Base-by-base conservation (phyloP, 2,888 invertebrate species). In the Pandemis corylana region DNA sequence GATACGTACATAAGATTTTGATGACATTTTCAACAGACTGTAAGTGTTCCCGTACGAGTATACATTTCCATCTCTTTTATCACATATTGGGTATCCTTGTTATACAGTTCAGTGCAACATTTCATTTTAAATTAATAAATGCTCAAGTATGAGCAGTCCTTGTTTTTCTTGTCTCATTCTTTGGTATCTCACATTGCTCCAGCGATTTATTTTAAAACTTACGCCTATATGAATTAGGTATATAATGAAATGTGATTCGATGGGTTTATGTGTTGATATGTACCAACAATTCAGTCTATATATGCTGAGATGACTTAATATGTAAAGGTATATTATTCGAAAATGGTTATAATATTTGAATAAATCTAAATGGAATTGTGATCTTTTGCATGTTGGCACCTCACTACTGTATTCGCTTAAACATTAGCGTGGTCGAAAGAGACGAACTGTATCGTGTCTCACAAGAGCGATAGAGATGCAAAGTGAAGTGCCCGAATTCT, bases 261-360 rank as follows among this genome's bases (percentile, higher is more conserved):
- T 72, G 59, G 49, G 15, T 66, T 71, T 13, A 68, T 75, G 72
- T 68, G 68, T 72, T 64, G 75, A 75, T 75, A 75, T 75, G 75
- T 75, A 72, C 59, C 72, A 75, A 72, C 64, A 56, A 71, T 49
- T 75, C 75, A 75, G 75, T 72, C 75, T 70, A 74, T 66, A 74
- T 66, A 74, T 44, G 68, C 73, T 69, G 65, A 2, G 5, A 74
- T 74, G 74, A 74, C 65, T 74, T 72, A 71, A 56, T 13, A 53
- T 28, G n/a, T 67, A 41, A 13, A 63, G 51, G 51, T 72, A 61
- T 71, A 64, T 72, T 59, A 59, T 66, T 66, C 71, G 59, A 66
- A 66, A 72, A 72, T 41, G 71, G 49, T 56, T 72, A 71, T 68
- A 56, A 56, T 70, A 68, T 15, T 72, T 63, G 51, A 65, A 28